A percentile compares a stretch with the other conserved stretches of the same genome.
Evolutionary conservation across 2,797 vertebrate species (phyloP).

Genomic region (Enteromius unitaeniatus): DNA sequence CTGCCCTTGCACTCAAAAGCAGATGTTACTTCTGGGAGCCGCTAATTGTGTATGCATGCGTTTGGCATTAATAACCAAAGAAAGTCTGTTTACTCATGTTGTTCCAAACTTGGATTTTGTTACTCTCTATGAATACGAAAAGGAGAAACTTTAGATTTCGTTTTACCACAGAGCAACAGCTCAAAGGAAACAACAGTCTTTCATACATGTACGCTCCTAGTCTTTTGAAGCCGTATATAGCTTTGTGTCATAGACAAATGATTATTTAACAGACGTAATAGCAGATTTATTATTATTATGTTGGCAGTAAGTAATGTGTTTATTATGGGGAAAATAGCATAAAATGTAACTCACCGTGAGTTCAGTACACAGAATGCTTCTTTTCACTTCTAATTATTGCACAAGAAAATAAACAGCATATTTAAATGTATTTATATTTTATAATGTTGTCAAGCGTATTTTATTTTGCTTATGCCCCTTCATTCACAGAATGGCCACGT

Average conservation of each 20-base stretch:
- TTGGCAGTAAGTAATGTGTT: neutral
- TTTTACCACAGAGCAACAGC: neutral
- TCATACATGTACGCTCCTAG: no score
- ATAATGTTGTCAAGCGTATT: neutral
- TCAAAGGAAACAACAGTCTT: no score
- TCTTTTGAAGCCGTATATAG: neutral
- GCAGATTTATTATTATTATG: neutral
- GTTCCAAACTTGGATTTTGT: neutral
- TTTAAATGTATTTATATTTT: neutral
- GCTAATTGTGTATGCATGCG: neutral
- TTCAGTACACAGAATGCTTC: neutral
- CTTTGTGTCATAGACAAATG: neutral
- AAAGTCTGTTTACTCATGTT: neutral
- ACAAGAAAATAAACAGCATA: neutral
- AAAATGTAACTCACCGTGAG: neutral
- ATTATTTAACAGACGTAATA: neutral
- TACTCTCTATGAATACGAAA: neutral
- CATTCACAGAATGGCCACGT: neutral
- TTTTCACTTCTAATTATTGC: neutral
- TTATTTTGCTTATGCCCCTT: neutral
- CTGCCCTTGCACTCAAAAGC: slow-evolving; percentile 58
- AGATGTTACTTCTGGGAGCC: slow-evolving; percentile 18
- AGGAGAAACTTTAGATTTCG: neutral
- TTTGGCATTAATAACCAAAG: neutral
- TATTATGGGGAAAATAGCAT: neutral